Evolutionary conservation across 2,113 vertebrate genomes (phyloP).

Genomic region (Syngnathus typhle): DNA sequence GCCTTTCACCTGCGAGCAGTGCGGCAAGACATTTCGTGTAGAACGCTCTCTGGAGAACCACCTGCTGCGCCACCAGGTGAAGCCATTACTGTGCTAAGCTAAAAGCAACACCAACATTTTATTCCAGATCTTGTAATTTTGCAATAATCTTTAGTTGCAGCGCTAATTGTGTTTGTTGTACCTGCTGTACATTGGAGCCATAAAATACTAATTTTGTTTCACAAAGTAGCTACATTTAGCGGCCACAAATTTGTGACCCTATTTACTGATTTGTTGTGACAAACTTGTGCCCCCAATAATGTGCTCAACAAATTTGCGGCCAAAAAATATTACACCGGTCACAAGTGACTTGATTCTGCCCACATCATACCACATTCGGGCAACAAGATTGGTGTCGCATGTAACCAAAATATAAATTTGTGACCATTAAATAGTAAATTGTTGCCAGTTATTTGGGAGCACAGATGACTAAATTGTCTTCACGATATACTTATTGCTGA

Average conservation of each 20-base stretch:
- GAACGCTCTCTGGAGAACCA: constrained; percentile 59
- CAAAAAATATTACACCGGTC: too few species aligned
- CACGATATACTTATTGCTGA: background rate
- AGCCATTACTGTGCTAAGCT: background rate
- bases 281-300: too few species aligned
- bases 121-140: too few species aligned
- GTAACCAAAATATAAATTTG: background rate
- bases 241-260: too few species aligned
- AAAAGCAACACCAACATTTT: background rate
- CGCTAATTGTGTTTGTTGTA: too few species aligned
- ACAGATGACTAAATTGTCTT: background rate
- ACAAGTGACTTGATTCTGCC: background rate
- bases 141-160: too few species aligned
- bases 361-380: background rate
- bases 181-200: too few species aligned
- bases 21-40: constrained; percentile 47
- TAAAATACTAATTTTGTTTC: too few species aligned
- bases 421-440: background rate
- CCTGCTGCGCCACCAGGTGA: constrained; percentile 39
- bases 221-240: too few species aligned
- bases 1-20: constrained; percentile 56
- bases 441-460: background rate
- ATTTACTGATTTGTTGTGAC: too few species aligned
- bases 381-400: background rate
- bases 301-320: too few species aligned